Conservation (phyloP, 1,140 invertebrate genomes). For the Fragariocoptes setiger region DNA sequence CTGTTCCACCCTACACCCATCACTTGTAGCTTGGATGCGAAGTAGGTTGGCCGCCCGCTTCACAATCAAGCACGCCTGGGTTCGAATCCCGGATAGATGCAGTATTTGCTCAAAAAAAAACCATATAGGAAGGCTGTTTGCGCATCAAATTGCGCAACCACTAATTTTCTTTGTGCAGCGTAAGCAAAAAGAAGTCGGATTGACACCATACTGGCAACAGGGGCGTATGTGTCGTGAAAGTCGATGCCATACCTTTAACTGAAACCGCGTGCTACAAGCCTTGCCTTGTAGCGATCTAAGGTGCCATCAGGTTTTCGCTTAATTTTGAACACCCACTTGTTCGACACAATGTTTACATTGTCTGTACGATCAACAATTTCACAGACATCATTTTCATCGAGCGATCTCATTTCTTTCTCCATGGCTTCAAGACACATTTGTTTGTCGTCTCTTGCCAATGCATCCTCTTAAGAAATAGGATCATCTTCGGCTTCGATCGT, state of each 20-base stretch:
- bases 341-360: too few species aligned
- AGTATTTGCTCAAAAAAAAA: too few species aligned
- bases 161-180: not conserved
- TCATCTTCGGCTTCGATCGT: too few species aligned
- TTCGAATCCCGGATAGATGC: too few species aligned
- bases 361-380: conserved; percentile 12
- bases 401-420: conserved; percentile 14
- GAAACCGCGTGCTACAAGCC: too few species aligned
- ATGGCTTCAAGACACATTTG: conserved; percentile 16
- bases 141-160: too few species aligned
- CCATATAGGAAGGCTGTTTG: too few species aligned
- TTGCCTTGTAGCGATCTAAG: conserved; percentile 4
- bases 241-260: conserved; percentile 11
- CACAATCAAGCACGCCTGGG: too few species aligned
- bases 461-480: conserved; percentile 13
- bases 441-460: conserved; percentile 12
- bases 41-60: too few species aligned
- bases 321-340: not conserved
- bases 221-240: conserved; percentile 12
- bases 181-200: conserved; percentile 9
- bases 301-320: too few species aligned
- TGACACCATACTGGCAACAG: conserved; percentile 9
- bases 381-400: conserved; percentile 16
- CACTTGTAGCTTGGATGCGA: too few species aligned
- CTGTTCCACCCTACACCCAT: too few species aligned